phyloP scores from a whole-genome alignment of 2,113 vertebrate genomes.

The Hyla sarda region DNA sequence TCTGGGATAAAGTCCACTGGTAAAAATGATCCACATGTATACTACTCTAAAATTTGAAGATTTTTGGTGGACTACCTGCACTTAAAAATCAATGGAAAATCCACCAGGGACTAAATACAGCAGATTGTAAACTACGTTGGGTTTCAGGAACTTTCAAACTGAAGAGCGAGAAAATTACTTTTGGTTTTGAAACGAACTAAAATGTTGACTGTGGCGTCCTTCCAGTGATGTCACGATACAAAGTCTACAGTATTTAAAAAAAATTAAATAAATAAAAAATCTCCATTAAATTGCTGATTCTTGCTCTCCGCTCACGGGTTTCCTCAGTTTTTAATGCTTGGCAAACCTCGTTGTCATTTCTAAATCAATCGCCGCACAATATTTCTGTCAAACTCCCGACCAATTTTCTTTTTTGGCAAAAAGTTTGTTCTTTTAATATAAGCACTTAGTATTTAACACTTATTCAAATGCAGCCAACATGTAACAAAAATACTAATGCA shows the following conservation, averaged over 20 bases:
- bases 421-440: constrained; percentile 62
- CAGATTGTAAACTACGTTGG: too few relatives aligned
- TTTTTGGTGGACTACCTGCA: too few relatives aligned
- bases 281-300: background rate
- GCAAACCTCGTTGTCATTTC: constrained; percentile 68
- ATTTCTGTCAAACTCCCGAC: constrained; percentile 67
- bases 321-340: constrained; percentile 63
- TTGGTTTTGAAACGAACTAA: too few relatives aligned
- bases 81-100: too few relatives aligned
- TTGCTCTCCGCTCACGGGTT: constrained; percentile 63
- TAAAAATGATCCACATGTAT: too few relatives aligned
- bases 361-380: constrained; percentile 69
- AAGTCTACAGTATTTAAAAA: background rate
- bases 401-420: constrained; percentile 60
- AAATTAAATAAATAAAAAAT: too few relatives aligned
- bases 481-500: constrained; percentile 66
- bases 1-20: too few relatives aligned
- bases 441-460: constrained; percentile 62
- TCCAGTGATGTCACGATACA: background rate
- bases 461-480: constrained; percentile 64
- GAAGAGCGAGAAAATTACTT: too few relatives aligned
- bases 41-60: too few relatives aligned
- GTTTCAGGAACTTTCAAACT: too few relatives aligned
- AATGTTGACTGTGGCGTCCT: too few relatives aligned
- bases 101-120: too few relatives aligned